Evolutionary conservation across 2,797 vertebrate genomes (phyloP).

Genomic region (Acrossocheilus fasciatus): DNA sequence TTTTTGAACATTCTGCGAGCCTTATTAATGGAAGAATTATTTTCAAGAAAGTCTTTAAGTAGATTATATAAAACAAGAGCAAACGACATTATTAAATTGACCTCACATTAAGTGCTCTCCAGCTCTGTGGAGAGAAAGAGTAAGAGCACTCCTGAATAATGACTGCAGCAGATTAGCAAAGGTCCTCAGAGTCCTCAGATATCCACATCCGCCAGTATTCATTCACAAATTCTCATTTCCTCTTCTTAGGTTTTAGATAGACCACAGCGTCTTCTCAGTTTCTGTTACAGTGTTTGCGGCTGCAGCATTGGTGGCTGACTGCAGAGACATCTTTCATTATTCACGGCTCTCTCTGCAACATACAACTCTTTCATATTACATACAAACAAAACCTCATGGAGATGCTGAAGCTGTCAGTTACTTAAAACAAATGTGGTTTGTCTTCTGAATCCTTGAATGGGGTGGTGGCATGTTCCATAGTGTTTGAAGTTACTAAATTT

Average conservation of each 20-base stretch:
- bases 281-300: constrained; percentile 49
- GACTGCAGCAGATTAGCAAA: constrained; percentile 58
- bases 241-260: constrained; percentile 57
- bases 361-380: background rate
- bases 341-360: constrained; percentile 24
- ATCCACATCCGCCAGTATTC: constrained; percentile 57
- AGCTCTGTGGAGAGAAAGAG: constrained; percentile 17
- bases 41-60: constrained; percentile 24
- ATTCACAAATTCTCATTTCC: constrained; percentile 64
- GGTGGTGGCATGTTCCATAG: background rate
- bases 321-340: constrained; percentile 14
- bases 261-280: constrained; percentile 44
- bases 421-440: constrained; percentile 16
- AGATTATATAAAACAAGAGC: constrained; percentile 44
- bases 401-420: background rate
- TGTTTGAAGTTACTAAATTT: background rate
- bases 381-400: constrained; percentile 9
- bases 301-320: constrained; percentile 18
- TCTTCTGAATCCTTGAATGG: background rate
- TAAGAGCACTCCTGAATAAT: constrained; percentile 48
- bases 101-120: constrained; percentile 40
- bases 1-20: background rate
- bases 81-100: constrained; percentile 49
- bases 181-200: constrained; percentile 59
- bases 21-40: constrained; percentile 32